Base-by-base conservation (phyloP, 2,113 vertebrate genomes). In the Nipponia nippon region DNA sequence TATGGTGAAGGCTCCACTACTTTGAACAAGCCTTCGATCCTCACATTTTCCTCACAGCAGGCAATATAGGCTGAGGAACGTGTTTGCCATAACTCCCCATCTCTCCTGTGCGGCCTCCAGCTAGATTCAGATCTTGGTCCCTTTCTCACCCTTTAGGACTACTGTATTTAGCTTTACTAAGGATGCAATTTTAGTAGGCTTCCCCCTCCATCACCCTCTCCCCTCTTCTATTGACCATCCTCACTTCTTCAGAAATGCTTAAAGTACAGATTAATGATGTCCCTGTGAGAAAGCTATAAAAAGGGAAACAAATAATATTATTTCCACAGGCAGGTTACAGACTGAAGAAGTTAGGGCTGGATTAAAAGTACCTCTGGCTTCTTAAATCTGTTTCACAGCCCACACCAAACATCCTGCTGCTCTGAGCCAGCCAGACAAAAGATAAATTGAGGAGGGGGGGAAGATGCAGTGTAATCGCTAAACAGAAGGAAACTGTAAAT, bases 401-500 rank as follows among this genome's bases (percentile, higher is more conserved):
- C 70, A 92, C 86, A 87, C n/a, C 50, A 94, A 90, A 38, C 47
- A 85, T 55, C 92, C 58, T 61, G 73, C 95, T 85, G 93, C 8
- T 87, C 71, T 53, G 36, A 96, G 85, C 38, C 67, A 67, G 47
- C 61, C 65, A 95, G 83, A 42, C 47, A 73, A 78, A 92, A 87
- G 73, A 89, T 50, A 87, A 79, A 87, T 30, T 62, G 70, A 52
- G 26, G 14, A 59, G 22, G 29, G n/a, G n/a, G n/a, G n/a, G 80
- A 19, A 66, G 4, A 66, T 36, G 59, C 13, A 49, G 14, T 22
- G 16, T 87, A 91, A 97, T 77, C 25, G 2, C 78, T 44, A 73
- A 93, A 71, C 10, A 70, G 91, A 93, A 89, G 66, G 42, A 92
- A 95, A 78, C 55, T 65, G 69, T 91, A 96, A 93, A 92, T 75